Evolutionary conservation across 1,140 invertebrate species (phyloP).

Genomic region (Rhagoletis zephyria): DNA sequence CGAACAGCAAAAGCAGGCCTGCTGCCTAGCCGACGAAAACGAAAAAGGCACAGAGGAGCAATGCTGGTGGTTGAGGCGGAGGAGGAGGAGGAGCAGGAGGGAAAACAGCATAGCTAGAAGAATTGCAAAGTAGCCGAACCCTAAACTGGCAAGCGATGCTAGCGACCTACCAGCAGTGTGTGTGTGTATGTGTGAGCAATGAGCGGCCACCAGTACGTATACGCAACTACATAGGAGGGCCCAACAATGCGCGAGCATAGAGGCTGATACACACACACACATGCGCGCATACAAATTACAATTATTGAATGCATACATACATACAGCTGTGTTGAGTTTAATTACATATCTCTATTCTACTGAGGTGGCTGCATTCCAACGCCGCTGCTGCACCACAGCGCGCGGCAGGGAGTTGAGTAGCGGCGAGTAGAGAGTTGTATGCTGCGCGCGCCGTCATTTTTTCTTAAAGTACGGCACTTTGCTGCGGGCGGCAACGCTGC

Average conservation of each 20-base stretch:
- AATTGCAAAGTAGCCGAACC: not conserved
- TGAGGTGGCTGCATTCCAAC: not conserved
- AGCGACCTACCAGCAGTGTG: not conserved
- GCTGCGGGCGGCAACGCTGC: not conserved
- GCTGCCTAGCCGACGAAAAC: not conserved
- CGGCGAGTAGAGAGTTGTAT: no score
- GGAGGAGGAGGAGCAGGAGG: not conserved
- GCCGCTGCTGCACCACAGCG: not conserved
- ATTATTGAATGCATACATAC: not conserved
- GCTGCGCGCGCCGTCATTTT: no score
- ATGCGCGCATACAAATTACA: not conserved
- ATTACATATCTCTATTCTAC: constrained; percentile 5
- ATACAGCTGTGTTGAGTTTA: not conserved
- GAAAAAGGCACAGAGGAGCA: not conserved
- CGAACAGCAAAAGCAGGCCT: not conserved
- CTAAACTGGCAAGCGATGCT: not conserved
- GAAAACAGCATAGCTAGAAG: not conserved
- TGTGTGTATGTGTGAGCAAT: not conserved
- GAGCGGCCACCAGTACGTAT: constrained; percentile 1
- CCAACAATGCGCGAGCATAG: not conserved
- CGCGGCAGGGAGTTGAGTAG: not conserved
- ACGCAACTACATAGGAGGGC: not conserved
- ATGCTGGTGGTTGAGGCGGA: not conserved
- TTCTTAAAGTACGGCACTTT: not conserved
- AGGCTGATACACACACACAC: not conserved